Evolutionary conservation across 2,888 invertebrate genomes (phyloP).

Genomic region (Cinara cedri): DNA sequence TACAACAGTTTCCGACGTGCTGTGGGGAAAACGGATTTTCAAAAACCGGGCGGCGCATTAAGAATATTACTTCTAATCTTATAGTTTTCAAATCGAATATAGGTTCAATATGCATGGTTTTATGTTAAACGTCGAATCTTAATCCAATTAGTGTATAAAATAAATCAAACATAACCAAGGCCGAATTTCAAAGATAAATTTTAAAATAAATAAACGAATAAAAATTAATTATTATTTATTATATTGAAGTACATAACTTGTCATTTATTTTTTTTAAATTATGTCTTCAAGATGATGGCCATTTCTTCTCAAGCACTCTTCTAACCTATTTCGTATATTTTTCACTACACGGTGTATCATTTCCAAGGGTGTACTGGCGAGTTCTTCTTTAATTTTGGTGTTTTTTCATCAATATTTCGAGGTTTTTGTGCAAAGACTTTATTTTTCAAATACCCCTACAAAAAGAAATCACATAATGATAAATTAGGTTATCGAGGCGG

Average conservation of each 20-base stretch:
- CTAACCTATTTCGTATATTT: neutral
- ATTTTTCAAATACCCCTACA: conserved; percentile 21
- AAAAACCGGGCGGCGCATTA: too few relatives aligned
- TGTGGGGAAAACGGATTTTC: too few relatives aligned
- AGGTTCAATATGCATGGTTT: too few relatives aligned
- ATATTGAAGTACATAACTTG: neutral
- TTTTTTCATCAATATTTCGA: conserved; percentile 8
- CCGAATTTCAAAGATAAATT: neutral
- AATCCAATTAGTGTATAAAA: too few relatives aligned
- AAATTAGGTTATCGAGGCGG: conserved; percentile 23
- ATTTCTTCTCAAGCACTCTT: neutral
- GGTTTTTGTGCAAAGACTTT: conserved; percentile 12
- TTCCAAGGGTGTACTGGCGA: conserved; percentile 5
- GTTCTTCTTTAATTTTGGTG: conserved; percentile 8
- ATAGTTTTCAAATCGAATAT: too few relatives aligned
- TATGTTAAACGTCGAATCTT: too few relatives aligned
- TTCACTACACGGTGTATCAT: neutral
- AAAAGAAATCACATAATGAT: conserved; percentile 11
- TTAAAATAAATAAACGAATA: neutral
- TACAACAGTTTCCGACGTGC: too few relatives aligned
- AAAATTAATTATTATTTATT: neutral
- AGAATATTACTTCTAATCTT: too few relatives aligned
- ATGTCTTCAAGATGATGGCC: neutral
- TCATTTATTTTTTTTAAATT: neutral
- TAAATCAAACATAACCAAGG: too few relatives aligned